Evolutionary conservation across 2,888 invertebrate species (phyloP), one percentile per base, ranked within the genome.

Genomic region (Tenthredo amoena): DNA sequence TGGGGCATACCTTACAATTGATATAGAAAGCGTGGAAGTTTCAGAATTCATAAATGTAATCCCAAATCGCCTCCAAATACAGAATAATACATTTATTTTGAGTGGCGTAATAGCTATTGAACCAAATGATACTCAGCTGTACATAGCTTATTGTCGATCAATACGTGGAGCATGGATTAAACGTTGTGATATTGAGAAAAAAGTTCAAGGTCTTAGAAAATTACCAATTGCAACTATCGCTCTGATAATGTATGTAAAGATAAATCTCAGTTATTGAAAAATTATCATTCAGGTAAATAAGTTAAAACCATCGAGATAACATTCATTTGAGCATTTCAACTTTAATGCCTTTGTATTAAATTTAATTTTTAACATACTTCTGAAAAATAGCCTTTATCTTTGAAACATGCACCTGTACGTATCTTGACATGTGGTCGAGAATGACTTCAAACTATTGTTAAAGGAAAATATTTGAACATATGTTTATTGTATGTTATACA

Each of bases 131-230:
- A 21, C 26, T 65, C 65, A 31, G 65, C 65, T 21, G n/a, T 65
- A 65, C 21, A 26, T 65, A 5, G 65, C 65, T 21, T 65, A 65
- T 12, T 65, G 65, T 65, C 65, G 65, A 31, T 65, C 71, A 71
- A 71, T 71, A 71, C 71, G 71, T 34, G 12, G n/a, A 34, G 15
- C 71, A 10, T 71, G 71, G 71, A 71, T 10, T 71, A 37, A 71
- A 37, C 71, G 37, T 34, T 15, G 18, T 71, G 18, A 71, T 71
- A 71, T 71, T 18, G 6, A 34, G 34, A 71, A 71, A 15, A 71
- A 37, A 71, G 34, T 71, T 15, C 10, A 71, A 18, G 15, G 15
- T 18, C 71, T 71, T 4, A 10, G 71, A 18, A 65, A 65, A 71
- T 71, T 71, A 71, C 71, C 10, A 18, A 71, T 6, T 18, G 15